phyloP scores from a whole-genome alignment of 1,140 invertebrate genomes.

The Heliconius congener region DNA sequence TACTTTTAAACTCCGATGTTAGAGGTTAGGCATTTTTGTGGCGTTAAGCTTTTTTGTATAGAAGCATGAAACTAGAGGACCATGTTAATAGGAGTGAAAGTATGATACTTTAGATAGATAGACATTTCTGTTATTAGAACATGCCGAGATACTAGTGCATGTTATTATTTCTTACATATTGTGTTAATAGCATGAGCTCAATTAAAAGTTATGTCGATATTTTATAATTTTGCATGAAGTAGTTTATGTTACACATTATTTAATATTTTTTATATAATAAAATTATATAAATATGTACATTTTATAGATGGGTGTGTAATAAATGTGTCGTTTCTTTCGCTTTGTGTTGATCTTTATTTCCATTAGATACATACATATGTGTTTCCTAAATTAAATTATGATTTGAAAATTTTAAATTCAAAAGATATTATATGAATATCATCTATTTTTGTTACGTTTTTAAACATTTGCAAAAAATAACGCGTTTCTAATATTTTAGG shows the following conservation, averaged over 20 bases:
- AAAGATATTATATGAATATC: constrained; percentile 5
- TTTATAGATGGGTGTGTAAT: neutral
- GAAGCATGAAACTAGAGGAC: constrained; percentile 39
- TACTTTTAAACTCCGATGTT: constrained; percentile 61
- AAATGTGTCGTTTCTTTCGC: constrained; percentile 10
- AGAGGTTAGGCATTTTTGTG: constrained; percentile 61
- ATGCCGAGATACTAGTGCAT: constrained; percentile 23
- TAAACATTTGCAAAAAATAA: neutral
- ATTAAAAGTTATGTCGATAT: neutral
- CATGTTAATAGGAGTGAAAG: neutral
- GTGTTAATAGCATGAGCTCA: constrained; percentile 15
- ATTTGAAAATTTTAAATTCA: neutral
- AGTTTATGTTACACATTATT: constrained; percentile 6
- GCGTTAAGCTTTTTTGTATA: constrained; percentile 40
- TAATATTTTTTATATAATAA: neutral
- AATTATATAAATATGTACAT: neutral
- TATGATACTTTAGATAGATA: constrained; percentile 2
- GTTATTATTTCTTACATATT: constrained; percentile 14
- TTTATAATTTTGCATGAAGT: constrained; percentile 21
- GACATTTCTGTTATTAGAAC: neutral
- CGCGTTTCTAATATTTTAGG: constrained; percentile 79
- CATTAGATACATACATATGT: neutral
- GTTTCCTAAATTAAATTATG: neutral
- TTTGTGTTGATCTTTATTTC: constrained; percentile 6
- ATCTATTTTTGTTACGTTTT: neutral